Evolutionary conservation across 2,113 vertebrate genomes (phyloP).

Genomic region (Toxostoma redivivum): DNA sequence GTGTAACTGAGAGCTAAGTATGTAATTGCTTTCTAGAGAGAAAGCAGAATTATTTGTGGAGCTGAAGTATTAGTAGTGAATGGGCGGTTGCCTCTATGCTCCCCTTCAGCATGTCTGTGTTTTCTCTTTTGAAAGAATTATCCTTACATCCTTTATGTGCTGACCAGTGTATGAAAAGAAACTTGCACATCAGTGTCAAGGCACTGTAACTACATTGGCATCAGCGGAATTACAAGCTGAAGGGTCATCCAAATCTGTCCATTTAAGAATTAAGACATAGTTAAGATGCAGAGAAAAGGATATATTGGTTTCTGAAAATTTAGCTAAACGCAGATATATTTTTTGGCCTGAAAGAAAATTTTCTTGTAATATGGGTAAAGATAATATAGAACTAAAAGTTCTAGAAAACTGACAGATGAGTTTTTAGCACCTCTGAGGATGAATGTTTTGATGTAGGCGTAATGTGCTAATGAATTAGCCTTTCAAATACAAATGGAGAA

Average conservation of each 20-base stretch:
- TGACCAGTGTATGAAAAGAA: background rate
- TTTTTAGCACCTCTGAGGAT: constrained; percentile 27
- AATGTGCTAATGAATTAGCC: constrained; percentile 62
- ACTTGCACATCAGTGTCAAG: background rate
- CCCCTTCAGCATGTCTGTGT: background rate
- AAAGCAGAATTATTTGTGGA: background rate
- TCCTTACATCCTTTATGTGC: background rate
- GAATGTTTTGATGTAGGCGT: constrained; percentile 49
- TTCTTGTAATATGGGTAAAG: background rate
- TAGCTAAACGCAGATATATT: background rate
- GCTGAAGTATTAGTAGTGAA: background rate
- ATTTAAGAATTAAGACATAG: background rate
- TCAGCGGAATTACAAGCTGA: background rate
- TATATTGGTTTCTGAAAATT: background rate
- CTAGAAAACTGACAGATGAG: constrained; percentile 42
- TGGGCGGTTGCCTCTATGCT: background rate
- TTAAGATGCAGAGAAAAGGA: background rate
- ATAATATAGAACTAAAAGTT: constrained; percentile 19
- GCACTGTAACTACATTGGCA: background rate
- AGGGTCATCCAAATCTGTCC: background rate
- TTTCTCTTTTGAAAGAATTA: background rate
- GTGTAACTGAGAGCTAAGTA: background rate
- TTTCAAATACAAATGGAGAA: constrained; percentile 49
- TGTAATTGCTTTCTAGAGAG: background rate
- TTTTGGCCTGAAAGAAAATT: background rate